These are phyloP conservation scores for Aspidiotus rigidus DNA, from an alignment of 2,888 invertebrate species.

Conservation along the genomic window DNA sequence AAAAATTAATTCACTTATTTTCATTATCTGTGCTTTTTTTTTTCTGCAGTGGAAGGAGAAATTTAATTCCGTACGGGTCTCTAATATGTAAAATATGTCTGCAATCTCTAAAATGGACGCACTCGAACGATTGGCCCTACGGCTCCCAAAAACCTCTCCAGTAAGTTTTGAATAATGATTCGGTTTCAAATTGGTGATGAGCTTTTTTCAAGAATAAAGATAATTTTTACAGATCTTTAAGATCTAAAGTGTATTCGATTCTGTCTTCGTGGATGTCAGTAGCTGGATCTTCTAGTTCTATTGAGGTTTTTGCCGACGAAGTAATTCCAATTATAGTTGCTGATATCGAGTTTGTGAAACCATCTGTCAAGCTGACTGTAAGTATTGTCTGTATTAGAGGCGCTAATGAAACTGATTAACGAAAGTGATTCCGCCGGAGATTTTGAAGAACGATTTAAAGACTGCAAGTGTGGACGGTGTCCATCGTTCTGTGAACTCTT, in stretches of 20 bases:
- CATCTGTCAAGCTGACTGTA: constrained; percentile 34
- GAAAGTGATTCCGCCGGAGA: background rate
- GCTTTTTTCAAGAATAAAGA: too few relatives aligned
- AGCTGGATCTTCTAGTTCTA: constrained; percentile 34
- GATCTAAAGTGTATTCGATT: constrained; percentile 32
- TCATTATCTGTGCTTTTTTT: background rate
- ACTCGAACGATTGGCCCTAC: constrained; percentile 22
- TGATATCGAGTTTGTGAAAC: constrained; percentile 35
- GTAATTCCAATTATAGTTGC: constrained; percentile 28
- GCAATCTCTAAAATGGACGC: constrained; percentile 35
- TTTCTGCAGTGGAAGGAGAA: constrained; percentile 34
- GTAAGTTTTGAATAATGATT: constrained; percentile 21
- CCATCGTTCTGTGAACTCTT: too few relatives aligned
- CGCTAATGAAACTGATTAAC: background rate
- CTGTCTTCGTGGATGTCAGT: constrained; percentile 33
- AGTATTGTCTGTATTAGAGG: too few relatives aligned
- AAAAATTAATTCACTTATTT: too few relatives aligned
- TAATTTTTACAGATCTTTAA: background rate
- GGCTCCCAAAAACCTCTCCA: constrained; percentile 31
- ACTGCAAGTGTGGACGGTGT: too few relatives aligned
- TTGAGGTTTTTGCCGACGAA: constrained; percentile 35
- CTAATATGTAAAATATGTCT: constrained; percentile 35
- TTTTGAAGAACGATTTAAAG: too few relatives aligned
- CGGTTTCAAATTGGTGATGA: too few relatives aligned
- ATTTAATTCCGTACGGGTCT: constrained; percentile 35